Percentiles rank a stretch among this genome's conserved stretches.
Conservation (phyloP, 2,113 vertebrate genomes). For the Nesoenas mayeri region DNA sequence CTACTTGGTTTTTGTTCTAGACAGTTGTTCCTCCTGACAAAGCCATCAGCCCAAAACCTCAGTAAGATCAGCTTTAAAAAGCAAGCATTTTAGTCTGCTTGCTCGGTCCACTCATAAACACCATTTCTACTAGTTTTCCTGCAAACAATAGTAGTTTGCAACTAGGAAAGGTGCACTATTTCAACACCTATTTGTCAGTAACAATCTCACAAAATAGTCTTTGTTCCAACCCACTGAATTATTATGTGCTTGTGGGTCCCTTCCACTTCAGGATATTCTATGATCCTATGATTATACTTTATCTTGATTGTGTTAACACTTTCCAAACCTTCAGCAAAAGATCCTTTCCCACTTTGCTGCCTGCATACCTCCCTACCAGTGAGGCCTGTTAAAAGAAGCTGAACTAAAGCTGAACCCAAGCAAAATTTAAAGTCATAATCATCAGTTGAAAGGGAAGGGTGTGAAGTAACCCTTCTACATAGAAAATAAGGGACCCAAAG, state of each 20-base stretch:
- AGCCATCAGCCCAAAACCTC: background rate
- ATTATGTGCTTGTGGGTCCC: background rate
- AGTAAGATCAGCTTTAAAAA: background rate
- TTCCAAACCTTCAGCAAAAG: background rate
- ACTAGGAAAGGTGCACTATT: background rate
- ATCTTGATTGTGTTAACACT: background rate
- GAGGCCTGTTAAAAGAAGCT: background rate
- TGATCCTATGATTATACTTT: background rate
- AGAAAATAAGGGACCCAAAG: background rate
- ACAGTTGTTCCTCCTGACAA: background rate
- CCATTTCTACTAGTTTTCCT: background rate
- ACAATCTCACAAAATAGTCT: background rate
- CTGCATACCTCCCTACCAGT: background rate
- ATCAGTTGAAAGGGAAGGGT: background rate
- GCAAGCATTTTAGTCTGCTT: background rate
- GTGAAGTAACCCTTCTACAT: background rate
- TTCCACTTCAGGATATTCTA: too few species aligned
- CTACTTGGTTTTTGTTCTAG: background rate
- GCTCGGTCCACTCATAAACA: background rate
- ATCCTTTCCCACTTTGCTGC: background rate
- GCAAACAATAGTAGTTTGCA: background rate
- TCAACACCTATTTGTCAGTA: background rate
- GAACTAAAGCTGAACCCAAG: background rate
- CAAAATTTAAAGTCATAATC: background rate
- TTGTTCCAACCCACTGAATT: background rate